Evolutionary conservation across 2,888 invertebrate species (phyloP), one percentile per base, ranked within the genome.

Genomic region (Drosophila sordidapex): DNA sequence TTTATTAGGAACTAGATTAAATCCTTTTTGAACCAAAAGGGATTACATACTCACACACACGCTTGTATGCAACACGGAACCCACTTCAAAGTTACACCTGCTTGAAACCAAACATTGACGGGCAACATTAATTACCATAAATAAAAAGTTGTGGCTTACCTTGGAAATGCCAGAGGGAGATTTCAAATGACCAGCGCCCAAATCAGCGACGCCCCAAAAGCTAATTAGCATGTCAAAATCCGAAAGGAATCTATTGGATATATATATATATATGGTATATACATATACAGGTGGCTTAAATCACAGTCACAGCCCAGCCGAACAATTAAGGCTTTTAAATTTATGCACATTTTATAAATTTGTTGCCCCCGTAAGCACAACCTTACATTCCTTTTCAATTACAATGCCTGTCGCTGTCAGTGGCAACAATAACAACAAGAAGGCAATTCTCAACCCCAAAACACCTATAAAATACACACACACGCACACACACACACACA

Each of bases 301-400:
- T 68, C 68, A 49, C 25, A 60, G 49, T 25, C 59, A 40, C 27
- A 38, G n/a, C 46, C 15, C 27, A 38, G 61, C 53, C 13, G 27
- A 43, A 59, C 82, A 79, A 85, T 85, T 85, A 85, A 77, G 72
- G 71, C 71, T 70, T 46, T 72, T 74, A 72, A 85, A 86, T 82
- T 82, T 82, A 86, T 84, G 83, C 76, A 82, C 73, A 86, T 77
- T 81, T 79, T 82, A 79, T 75, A 74, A 59, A 65, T 65, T 71
- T 38, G 74, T 27, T 64, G 51, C n/a, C 70, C 51, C 63, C 56
- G 63, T 60, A 43, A 66, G 63, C 76, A 63, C 46, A 67, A 60
- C 43, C 52, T 51, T 66, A 70, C 87, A 87, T 85, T 82, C 83
- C 83, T 78, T 85, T 85, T 85, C 87, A 85, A 85, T 85, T 85